Base-by-base conservation (phyloP, 1,140 invertebrate species). In the Theocolax elegans region DNA sequence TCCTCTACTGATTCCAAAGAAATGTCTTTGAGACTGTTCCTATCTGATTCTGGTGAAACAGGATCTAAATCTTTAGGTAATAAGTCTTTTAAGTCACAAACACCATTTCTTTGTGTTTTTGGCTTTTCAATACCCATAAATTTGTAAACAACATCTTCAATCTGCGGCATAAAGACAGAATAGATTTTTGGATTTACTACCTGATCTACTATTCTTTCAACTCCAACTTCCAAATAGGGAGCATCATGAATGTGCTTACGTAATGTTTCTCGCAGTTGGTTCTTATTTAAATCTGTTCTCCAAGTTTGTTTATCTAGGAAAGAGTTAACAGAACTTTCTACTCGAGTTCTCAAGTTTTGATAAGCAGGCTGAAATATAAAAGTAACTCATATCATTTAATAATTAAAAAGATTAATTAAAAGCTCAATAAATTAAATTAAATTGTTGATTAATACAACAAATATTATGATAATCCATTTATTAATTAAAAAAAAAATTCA, bases 151-250 rank as follows among this genome's bases (percentile, higher is more conserved):
- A 95, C 90, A 77, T 96, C 93, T 83, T 96, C 95, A 53, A 97
- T 94, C 87, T 95, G 92, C 8, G 95, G 93, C 78, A 95, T 91
- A 80, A 97, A 96, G 2, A 95, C 89, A 9, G 91, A 89, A 72
- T 92, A 90, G 7, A 97, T 92, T 87, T 97, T 97, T 3, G 95
- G 95, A 84, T 97, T 96, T 0, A 98, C 95, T 0, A 97, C 94
- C 88, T 98, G 96, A 83, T 97, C 95, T 0, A 97, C 95, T 70
- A 98, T 96, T 74, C 95, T 89, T 81, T 97, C 95, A 4, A 97
- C 93, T 21, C 96, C 96, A 67, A 90, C 80, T 53, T 88, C 86
- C 8, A 87, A 84, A 29, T 84, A 86, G 4, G 85, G 77, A 7
- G 81, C 83, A 9, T 97, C 95, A 62, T 93, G 89, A 51, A 98